These are phyloP conservation scores for Luidia sarsii DNA, from an alignment of 53 echinoderm and acorn worm genomes.

Conservation along the genomic window DNA sequence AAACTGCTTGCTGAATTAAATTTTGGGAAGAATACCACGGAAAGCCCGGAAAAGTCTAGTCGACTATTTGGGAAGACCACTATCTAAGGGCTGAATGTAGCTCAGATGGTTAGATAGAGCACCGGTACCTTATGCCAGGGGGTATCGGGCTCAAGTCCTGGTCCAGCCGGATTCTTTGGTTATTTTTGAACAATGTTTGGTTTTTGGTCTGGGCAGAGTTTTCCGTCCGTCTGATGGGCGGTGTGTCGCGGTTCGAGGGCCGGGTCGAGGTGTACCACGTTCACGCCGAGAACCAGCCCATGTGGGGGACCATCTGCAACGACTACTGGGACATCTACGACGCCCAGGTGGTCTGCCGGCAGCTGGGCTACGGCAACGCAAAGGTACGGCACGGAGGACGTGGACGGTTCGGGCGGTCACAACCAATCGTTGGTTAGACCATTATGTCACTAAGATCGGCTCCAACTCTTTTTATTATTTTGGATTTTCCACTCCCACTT, in stretches of 20 bases:
- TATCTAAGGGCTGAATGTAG: too few species aligned
- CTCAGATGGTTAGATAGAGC: too few species aligned
- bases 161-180: too few species aligned
- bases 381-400: too few species aligned
- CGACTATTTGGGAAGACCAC: too few species aligned
- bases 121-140: too few species aligned
- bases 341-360: constrained; percentile 42
- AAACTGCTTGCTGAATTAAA: too few species aligned
- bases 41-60: too few species aligned
- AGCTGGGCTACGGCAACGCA: constrained; percentile 26
- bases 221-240: constrained; percentile 37
- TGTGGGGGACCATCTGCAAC: constrained; percentile 50
- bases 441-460: neutral
- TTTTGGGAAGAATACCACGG: too few species aligned
- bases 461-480: too few species aligned
- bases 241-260: constrained; percentile 17
- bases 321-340: constrained; percentile 48
- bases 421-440: neutral
- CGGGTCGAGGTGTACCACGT: constrained; percentile 45
- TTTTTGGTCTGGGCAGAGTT: neutral
- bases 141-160: too few species aligned
- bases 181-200: neutral
- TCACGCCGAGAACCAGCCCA: neutral
- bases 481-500: too few species aligned
- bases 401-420: neutral